Evolutionary conservation across 2,113 vertebrate species (phyloP).

Genomic region (Burhinus oedicnemus): DNA sequence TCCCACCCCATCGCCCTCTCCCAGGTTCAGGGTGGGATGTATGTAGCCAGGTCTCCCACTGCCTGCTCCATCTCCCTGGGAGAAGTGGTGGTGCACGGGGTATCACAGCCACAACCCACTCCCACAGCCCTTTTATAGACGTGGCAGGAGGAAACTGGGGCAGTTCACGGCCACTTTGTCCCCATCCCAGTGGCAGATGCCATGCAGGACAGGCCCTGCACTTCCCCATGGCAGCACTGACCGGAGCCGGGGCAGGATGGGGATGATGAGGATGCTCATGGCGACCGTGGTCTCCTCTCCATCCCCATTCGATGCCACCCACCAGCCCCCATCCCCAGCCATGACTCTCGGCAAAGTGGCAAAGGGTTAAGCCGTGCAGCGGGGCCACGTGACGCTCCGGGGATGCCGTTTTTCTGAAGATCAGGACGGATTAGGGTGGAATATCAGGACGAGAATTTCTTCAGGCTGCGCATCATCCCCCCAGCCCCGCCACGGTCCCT

Average conservation of each 20-base stretch:
- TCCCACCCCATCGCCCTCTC: not conserved
- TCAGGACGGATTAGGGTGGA: constrained; percentile 38
- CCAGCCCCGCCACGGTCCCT: not conserved
- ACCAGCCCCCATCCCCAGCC: not conserved
- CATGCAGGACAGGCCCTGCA: not conserved
- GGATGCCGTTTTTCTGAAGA: constrained; percentile 54
- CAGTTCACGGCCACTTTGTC: not conserved
- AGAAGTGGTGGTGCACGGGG: no score
- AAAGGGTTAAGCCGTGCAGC: constrained; percentile 14
- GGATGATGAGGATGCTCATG: not conserved
- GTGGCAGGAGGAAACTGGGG: not conserved
- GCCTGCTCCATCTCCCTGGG: not conserved
- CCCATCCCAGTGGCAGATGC: not conserved
- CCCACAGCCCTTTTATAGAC: not conserved
- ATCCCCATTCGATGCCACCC: not conserved
- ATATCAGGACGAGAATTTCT: constrained; percentile 19
- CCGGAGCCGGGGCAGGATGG: accelerated
- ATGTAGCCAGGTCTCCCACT: not conserved
- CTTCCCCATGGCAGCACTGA: not conserved
- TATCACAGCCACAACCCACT: accelerated
- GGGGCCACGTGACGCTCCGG: not conserved
- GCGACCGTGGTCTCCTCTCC: accelerated
- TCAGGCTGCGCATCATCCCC: accelerated
- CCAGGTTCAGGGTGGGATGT: accelerated
- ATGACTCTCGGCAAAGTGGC: accelerated